These are phyloP conservation scores for Gopherus flavomarginatus DNA, from an alignment of 2,113 vertebrate genomes.

Conservation along the genomic window DNA sequence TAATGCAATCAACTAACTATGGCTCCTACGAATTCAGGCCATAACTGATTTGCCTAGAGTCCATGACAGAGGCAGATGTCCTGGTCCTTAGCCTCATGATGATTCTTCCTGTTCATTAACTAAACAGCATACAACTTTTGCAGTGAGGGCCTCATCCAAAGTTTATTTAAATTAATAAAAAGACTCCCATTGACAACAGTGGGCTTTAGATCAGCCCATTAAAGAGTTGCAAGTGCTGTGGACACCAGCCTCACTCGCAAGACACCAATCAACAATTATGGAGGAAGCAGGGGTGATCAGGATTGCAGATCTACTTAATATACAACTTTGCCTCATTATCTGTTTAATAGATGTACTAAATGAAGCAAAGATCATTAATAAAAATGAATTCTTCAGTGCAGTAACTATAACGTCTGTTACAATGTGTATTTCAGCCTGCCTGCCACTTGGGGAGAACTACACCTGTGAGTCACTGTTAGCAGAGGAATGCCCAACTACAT, in stretches of 20 bases:
- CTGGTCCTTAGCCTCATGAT: not conserved
- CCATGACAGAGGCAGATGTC: not conserved
- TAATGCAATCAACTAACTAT: not conserved
- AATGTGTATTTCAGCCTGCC: not conserved
- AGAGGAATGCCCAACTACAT: not conserved
- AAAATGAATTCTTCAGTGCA: not conserved
- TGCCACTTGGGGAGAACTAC: not conserved
- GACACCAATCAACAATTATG: not conserved
- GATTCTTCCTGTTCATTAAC: not conserved
- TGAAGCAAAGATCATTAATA: accelerated
- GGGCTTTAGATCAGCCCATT: not conserved
- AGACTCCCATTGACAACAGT: not conserved
- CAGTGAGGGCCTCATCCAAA: not conserved
- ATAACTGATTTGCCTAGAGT: not conserved
- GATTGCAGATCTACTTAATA: not conserved
- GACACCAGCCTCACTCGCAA: not conserved
- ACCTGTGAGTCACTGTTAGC: accelerated
- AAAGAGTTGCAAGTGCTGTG: not conserved
- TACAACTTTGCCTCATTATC: not conserved
- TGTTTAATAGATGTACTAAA: not conserved
- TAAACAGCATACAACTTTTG: not conserved
- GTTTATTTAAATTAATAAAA: not conserved
- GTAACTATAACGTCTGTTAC: not conserved
- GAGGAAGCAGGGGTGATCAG: accelerated
- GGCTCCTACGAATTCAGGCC: not conserved